Conservation (phyloP, 2,113 vertebrate genomes). For the Dasyurus viverrinus region DNA sequence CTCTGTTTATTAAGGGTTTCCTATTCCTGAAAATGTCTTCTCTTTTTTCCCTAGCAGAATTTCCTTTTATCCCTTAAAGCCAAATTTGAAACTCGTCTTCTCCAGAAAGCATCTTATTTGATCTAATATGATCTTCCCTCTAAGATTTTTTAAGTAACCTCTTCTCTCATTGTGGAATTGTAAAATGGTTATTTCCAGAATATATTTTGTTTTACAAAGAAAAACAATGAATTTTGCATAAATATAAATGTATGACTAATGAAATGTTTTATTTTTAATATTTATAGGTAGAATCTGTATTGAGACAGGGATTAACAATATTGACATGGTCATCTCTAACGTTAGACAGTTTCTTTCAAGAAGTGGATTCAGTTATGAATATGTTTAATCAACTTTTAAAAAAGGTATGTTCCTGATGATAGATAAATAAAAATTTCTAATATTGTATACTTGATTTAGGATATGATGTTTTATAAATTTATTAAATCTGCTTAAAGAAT, state of each 20-base stretch:
- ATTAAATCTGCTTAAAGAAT: not conserved
- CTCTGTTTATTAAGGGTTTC: not conserved
- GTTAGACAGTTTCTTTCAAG: slow-evolving; percentile 87
- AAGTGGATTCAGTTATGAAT: slow-evolving; percentile 84
- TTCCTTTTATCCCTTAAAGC: not conserved
- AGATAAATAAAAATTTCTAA: not conserved
- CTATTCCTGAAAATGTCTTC: not conserved
- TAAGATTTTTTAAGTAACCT: not conserved
- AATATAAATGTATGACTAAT: slow-evolving; percentile 26
- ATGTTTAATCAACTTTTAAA: slow-evolving; percentile 86
- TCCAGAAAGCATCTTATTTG: not conserved
- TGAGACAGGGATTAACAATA: slow-evolving; percentile 86
- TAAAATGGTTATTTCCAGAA: not conserved
- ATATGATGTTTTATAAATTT: slow-evolving; percentile 10
- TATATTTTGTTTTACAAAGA: not conserved
- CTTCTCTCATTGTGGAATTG: not conserved
- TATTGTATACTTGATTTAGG: not conserved
- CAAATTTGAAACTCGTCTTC: no score
- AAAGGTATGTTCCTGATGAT: slow-evolving; percentile 80
- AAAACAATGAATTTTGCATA: slow-evolving; percentile 33
- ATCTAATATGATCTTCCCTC: not conserved
- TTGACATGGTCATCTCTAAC: slow-evolving; percentile 89
- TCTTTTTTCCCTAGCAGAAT: not conserved
- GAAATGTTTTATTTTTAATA: slow-evolving; percentile 11
- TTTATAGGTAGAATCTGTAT: slow-evolving; percentile 86